phyloP scores from a whole-genome alignment of 2,888 invertebrate species.

The Agrenia bidenticulata region DNA sequence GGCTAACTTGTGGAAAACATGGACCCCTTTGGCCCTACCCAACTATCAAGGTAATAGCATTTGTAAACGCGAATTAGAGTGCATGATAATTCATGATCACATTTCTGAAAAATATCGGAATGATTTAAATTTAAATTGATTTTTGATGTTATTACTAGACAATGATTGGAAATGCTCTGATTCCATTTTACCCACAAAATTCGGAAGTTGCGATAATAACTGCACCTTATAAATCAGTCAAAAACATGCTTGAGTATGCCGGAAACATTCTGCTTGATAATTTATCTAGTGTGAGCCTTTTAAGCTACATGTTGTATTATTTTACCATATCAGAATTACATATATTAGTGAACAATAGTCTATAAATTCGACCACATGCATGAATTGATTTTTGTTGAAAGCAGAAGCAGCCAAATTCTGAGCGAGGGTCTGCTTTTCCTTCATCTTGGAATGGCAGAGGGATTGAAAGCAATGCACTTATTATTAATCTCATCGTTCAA shows the following conservation, averaged over 20 bases:
- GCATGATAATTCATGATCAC: too few relatives aligned
- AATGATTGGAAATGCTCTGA: constrained; percentile 31
- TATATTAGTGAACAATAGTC: too few relatives aligned
- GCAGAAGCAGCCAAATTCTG: constrained; percentile 52
- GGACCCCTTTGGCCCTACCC: constrained; percentile 73
- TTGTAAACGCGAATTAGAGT: too few relatives aligned
- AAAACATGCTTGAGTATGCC: constrained; percentile 52
- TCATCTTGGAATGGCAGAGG: constrained; percentile 35
- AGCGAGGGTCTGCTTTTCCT: constrained; percentile 43
- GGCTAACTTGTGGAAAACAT: constrained; percentile 55
- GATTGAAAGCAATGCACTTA: constrained; percentile 45
- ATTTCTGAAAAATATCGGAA: too few relatives aligned
- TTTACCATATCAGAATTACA: too few relatives aligned
- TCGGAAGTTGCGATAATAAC: constrained; percentile 47
- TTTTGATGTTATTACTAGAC: too few relatives aligned
- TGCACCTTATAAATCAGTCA: constrained; percentile 47
- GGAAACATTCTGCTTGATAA: constrained; percentile 51
- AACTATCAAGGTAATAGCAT: constrained; percentile 57
- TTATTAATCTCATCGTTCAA: constrained; percentile 45
- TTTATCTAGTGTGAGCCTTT: constrained; percentile 46
- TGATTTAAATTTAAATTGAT: too few relatives aligned
- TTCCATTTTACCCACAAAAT: constrained; percentile 51
- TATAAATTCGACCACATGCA: too few relatives aligned
- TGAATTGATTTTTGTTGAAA: too few relatives aligned
- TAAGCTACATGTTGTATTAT: too few relatives aligned